phyloP scores from a whole-genome alignment of 2,797 vertebrate species.

The Mareca strepera region DNA sequence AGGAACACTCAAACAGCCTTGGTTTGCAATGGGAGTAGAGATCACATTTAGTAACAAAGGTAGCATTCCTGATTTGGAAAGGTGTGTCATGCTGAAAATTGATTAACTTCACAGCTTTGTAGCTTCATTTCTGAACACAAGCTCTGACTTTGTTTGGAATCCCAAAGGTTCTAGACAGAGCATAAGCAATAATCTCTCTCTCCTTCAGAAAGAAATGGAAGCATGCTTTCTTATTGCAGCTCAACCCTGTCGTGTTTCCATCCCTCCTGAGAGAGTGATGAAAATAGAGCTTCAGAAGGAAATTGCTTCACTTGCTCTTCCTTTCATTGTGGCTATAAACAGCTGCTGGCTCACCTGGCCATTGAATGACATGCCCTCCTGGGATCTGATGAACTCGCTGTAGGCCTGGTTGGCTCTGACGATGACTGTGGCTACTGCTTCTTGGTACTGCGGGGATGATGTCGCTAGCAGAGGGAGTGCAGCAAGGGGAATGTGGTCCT shows the following conservation, averaged over 20 bases:
- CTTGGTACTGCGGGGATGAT: constrained; percentile 95
- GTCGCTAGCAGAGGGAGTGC: constrained; percentile 94
- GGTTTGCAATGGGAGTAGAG: not conserved
- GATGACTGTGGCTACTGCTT: constrained; percentile 92
- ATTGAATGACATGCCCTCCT: constrained; percentile 87
- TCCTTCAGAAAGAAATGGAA: not conserved
- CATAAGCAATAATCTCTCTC: constrained; percentile 35
- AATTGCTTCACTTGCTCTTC: constrained; percentile 13
- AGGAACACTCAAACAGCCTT: not conserved
- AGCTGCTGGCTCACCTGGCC: constrained; percentile 87
- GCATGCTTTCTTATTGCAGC: not conserved
- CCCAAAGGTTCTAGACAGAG: constrained; percentile 11
- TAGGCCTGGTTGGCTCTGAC: constrained; percentile 94
- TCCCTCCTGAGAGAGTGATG: constrained; percentile 9
- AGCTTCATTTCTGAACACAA: constrained; percentile 17
- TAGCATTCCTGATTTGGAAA: not conserved
- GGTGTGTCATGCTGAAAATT: not conserved
- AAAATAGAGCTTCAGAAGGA: constrained; percentile 8
- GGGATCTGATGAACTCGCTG: constrained; percentile 91
- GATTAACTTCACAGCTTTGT: constrained; percentile 26
- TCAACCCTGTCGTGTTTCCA: not conserved
- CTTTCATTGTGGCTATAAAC: not conserved
- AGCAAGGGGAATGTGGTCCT: constrained; percentile 97
- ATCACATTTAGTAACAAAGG: not conserved
- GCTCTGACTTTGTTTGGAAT: constrained; percentile 13